Evolutionary conservation across 2,113 vertebrate species (phyloP).

Genomic region (Malurus alboscapulatus): DNA sequence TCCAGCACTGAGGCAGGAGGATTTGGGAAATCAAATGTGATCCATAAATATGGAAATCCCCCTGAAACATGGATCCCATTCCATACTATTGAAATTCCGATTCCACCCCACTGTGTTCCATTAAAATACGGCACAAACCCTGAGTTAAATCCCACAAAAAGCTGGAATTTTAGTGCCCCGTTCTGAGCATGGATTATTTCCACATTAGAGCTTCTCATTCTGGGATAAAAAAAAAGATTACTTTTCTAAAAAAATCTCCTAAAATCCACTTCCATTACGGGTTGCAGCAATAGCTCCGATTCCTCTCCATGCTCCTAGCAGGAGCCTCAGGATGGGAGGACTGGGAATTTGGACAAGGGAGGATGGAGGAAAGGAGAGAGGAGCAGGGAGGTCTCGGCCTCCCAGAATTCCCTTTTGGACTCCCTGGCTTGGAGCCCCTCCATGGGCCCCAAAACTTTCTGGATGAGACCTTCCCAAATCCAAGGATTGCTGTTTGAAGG

Average conservation of each 20-base stretch:
- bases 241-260: not conserved
- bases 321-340: not conserved
- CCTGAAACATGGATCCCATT: not conserved
- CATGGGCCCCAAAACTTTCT: no score
- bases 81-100: not conserved
- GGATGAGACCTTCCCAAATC: not conserved
- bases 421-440: not conserved
- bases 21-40: not conserved
- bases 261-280: not conserved
- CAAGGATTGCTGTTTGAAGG: not conserved
- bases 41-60: slow-evolving; percentile 6
- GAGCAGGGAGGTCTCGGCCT: not conserved
- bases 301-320: not conserved
- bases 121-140: not conserved
- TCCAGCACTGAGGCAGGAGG: not conserved
- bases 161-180: not conserved
- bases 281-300: not conserved
- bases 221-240: not conserved
- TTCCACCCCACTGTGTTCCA: not conserved
- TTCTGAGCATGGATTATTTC: not conserved
- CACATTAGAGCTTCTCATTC: not conserved
- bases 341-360: not conserved
- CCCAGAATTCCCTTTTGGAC: not conserved
- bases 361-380: not conserved
- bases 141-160: not conserved